Evolutionary conservation across 2,888 invertebrate genomes (phyloP), one percentile per base, ranked within the genome.

Genomic region (Sinhomidia bicolor): DNA sequence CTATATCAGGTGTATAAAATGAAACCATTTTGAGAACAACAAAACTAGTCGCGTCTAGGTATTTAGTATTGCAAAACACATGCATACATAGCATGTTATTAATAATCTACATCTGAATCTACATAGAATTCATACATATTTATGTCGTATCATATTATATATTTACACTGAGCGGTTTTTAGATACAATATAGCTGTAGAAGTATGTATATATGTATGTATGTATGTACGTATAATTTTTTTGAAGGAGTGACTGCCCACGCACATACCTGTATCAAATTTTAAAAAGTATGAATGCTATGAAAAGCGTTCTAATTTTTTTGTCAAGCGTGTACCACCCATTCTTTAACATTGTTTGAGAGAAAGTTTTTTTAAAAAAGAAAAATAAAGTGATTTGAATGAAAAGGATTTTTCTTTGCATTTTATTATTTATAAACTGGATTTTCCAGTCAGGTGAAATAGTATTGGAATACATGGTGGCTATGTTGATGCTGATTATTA

Each of bases 221-320:
- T 0, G 7, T 10, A 57, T 10, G 10, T 23, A 57, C 20, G 23
- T 20, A 23, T 7, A 57, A 23, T 60, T 23, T 26, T 60, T 36
- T 41, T 41, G 20, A 41, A 32, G 68, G 10, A 71, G 17, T 71
- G 68, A 71, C 68, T 71, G 68, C 68, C 68, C 68, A 71, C 68
- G 68, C 68, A 71, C 41, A 41, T 10, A 71, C 9, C 10, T 0
- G 12, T 4, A 51, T n/a, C 47, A 47, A 7, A 23, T 7, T 9
- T 23, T 26, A 60, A 60, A 60, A 29, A 29, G 26, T n/a, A n/a
- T n/a, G n/a, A n/a, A n/a, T n/a, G 29, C 29, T 60, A 60, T 60
- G 20, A 23, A 29, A 51, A 51, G 17, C 17, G 51, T 51, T 51
- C 4, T 1, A 17, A 6, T 44, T 51, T 51, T 51, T 51, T 51